Conservation (phyloP, 2,113 vertebrate species). For the Podarcis cretensis region DNA sequence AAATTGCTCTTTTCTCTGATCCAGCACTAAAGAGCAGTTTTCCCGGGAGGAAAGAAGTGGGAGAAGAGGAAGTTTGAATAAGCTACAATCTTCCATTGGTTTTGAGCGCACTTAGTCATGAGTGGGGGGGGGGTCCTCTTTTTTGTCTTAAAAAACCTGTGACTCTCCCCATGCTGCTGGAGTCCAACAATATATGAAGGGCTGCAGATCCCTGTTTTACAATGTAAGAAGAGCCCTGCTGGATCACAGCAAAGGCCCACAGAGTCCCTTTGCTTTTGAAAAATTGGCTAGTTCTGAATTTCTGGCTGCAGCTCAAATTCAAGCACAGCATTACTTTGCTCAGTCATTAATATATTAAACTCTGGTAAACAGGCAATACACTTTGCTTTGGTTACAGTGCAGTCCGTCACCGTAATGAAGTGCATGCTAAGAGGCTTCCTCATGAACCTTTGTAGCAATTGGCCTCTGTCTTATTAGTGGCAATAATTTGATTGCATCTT, state of each 20-base stretch:
- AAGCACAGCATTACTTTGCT: neutral
- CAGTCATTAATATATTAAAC: neutral
- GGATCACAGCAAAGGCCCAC: neutral
- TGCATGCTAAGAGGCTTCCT: slow-evolving; percentile 9
- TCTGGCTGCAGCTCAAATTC: neutral
- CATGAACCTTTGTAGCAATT: slow-evolving; percentile 24
- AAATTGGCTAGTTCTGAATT: neutral
- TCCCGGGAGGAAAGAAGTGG: too few species aligned
- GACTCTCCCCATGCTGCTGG: too few species aligned
- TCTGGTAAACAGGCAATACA: neutral
- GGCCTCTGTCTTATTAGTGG: slow-evolving; percentile 34
- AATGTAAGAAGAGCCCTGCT: neutral
- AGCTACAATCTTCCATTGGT: too few species aligned
- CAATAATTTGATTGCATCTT: slow-evolving; percentile 28
- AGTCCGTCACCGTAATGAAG: slow-evolving; percentile 27
- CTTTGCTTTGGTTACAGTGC: slow-evolving; percentile 19
- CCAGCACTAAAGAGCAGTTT: too few species aligned
- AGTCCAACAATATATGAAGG: too few species aligned
- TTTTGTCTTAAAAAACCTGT: too few species aligned
- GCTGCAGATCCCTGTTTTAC: neutral
- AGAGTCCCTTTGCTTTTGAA: neutral
- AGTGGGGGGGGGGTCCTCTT: too few species aligned
- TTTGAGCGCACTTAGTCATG: too few species aligned
- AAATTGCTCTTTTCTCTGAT: too few species aligned
- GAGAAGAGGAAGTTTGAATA: too few species aligned